Base-by-base conservation (phyloP, 2,113 vertebrate genomes). In the Amphiprion percula region DNA sequence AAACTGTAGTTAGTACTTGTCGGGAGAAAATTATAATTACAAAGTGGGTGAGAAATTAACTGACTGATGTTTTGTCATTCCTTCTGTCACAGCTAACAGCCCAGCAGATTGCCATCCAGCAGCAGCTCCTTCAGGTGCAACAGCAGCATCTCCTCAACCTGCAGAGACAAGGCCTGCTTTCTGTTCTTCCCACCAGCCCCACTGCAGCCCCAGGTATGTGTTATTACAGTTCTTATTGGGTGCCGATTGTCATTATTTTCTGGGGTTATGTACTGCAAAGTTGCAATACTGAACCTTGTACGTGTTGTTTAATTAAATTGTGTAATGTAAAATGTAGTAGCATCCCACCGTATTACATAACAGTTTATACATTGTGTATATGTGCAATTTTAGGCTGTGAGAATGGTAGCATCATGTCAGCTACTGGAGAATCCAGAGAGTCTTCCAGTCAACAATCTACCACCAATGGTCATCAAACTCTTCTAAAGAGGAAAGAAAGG, bases 91-190 rank as follows among this genome's bases (percentile, higher is more conserved):
- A 97, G 89, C 93, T 98, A 90, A 96, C 96, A 82, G 96, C 94
- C 80, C 98, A 99, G 93, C 98, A 99, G 95, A 95, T 98, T 87
- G 96, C 96, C 81, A 97, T 99, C 92, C 98, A 99, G 94, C 97
- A 99, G 91, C 98, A 99, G 95, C 96, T 99, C 77, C 96, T 99
- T 85, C 97, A 99, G 92, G 93, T 98, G 86, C 98, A 99, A 90
- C 98, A 99, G 92, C 98, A 99, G 88, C 98, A 99, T 90, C 95
- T 99, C 84, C 95, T 99, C 88, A 97, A 95, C 93, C 96, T 99
- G 81, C 98, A 99, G 95, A 96, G 98, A 83, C 97, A 99, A 87
- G 97, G 97, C 71, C 94, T 99, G 85, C 95, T 98, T 88, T 96
- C 96, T 71, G 95, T 98, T 65, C 97, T 97, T 0, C 96, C 97